These are phyloP conservation scores for Lepus europaeus DNA, from an alignment of 2,113 vertebrate species.

Conservation along the genomic window DNA sequence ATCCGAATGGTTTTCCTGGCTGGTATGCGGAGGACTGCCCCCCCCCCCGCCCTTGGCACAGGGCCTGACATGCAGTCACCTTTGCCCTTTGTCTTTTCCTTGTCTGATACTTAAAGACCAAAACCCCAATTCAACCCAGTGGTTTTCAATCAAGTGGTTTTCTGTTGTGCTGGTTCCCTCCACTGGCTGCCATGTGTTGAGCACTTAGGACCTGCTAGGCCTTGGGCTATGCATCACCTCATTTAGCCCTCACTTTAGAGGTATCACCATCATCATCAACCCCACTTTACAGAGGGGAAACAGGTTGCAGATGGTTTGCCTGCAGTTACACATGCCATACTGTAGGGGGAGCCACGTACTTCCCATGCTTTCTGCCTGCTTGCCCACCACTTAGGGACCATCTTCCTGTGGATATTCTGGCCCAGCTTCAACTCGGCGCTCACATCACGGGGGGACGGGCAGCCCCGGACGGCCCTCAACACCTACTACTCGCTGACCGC, in stretches of 20 bases:
- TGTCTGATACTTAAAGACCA: not conserved
- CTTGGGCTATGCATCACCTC: no score
- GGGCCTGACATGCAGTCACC: no score
- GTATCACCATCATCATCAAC: not conserved
- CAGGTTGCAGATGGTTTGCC: not conserved
- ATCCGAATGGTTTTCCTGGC: not conserved
- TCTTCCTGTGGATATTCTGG: conserved; percentile 98
- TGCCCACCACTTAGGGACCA: conserved; percentile 88
- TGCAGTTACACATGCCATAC: not conserved
- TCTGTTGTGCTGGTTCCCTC: not conserved
- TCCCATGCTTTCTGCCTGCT: not conserved
- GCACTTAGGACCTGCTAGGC: not conserved
- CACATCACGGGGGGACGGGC: conserved; percentile 82
- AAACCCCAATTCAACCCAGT: not conserved
- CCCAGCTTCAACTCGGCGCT: conserved; percentile 94
- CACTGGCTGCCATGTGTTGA: rapidly evolving
- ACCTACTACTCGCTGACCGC: conserved; percentile 94
- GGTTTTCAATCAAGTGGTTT: not conserved
- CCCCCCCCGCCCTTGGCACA: not conserved
- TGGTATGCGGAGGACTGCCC: no score
- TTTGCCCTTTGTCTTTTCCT: not conserved
- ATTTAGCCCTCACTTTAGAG: not conserved
- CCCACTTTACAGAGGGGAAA: not conserved
- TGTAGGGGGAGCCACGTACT: not conserved
- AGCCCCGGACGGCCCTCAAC: conserved; percentile 94